These are phyloP conservation scores for Archegozetes longisetosus DNA, from an alignment of 1,140 invertebrate genomes.

Conservation along the genomic window DNA sequence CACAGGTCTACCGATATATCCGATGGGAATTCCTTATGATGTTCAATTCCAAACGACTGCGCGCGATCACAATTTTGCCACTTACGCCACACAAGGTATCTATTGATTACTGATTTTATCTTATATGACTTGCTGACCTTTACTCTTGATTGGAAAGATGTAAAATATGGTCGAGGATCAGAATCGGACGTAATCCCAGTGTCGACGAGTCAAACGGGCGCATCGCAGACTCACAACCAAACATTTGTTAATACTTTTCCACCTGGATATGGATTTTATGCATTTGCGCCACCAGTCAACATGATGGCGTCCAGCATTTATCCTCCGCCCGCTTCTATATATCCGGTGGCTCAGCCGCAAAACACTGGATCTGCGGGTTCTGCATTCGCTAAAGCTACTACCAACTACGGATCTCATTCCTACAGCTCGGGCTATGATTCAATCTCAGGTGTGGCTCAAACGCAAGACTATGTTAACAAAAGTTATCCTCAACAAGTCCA, in stretches of 20 bases:
- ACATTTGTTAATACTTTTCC: constrained; percentile 8
- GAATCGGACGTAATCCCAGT: constrained; percentile 8
- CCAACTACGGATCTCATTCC: constrained; percentile 17
- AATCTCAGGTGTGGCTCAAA: not conserved
- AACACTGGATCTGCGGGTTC: not conserved
- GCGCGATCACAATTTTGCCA: not conserved
- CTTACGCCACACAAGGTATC: constrained; percentile 1
- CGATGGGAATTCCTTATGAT: not conserved
- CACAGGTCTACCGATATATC: not conserved
- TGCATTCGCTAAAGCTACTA: not conserved
- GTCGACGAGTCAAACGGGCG: constrained; percentile 5
- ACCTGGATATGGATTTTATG: constrained; percentile 15
- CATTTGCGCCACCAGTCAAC: not conserved
- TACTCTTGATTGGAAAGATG: constrained; percentile 2
- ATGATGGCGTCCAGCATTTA: not conserved
- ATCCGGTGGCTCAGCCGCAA: not conserved
- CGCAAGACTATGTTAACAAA: constrained; percentile 7
- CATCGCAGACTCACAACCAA: constrained; percentile 9
- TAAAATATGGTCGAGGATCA: constrained; percentile 8
- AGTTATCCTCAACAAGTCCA: constrained; percentile 6
- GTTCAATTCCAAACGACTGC: not conserved
- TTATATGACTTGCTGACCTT: not conserved
- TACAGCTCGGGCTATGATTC: constrained; percentile 15
- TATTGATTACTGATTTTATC: constrained; percentile 6
- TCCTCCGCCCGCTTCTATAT: not conserved